phyloP scores from a whole-genome alignment of 2,113 vertebrate species.

The Triplophysa rosa region DNA sequence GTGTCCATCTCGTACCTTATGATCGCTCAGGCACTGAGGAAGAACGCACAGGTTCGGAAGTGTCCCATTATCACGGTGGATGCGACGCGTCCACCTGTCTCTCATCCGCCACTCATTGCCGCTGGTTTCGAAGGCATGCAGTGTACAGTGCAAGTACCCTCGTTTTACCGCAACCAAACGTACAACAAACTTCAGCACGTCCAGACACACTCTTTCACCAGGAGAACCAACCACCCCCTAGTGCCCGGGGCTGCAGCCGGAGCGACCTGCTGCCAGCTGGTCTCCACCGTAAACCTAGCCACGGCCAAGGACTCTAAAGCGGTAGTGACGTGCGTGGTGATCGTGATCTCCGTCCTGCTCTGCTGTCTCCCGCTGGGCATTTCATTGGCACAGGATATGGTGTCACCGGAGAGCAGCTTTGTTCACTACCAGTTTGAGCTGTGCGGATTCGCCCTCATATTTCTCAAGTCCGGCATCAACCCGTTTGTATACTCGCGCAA shows the following conservation, averaged over 20 bases:
- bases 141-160: slow-evolving; percentile 73
- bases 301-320: slow-evolving; percentile 89
- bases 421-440: slow-evolving; percentile 92
- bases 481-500: slow-evolving; percentile 97
- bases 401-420: slow-evolving; percentile 78
- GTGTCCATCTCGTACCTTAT: slow-evolving; percentile 89
- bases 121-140: slow-evolving; percentile 71
- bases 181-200: slow-evolving; percentile 82
- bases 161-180: slow-evolving; percentile 87
- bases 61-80: slow-evolving; percentile 79
- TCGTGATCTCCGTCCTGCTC: slow-evolving; percentile 87
- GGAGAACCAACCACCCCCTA: slow-evolving; percentile 63
- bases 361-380: slow-evolving; percentile 93
- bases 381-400: slow-evolving; percentile 83
- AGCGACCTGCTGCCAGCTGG: slow-evolving; percentile 80
- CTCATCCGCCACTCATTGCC: slow-evolving; percentile 73
- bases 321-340: slow-evolving; percentile 87
- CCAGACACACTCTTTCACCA: slow-evolving; percentile 75
- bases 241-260: slow-evolving; percentile 70
- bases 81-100: slow-evolving; percentile 71
- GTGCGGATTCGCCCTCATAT: slow-evolving; percentile 91
- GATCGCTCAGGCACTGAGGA: slow-evolving; percentile 88
- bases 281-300: slow-evolving; percentile 83
- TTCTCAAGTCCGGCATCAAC: slow-evolving; percentile 94
- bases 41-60: slow-evolving; percentile 84